phyloP scores from a whole-genome alignment of 35 echinoderm and acorn worm genomes.

The Hemicentrotus pulcherrimus region DNA sequence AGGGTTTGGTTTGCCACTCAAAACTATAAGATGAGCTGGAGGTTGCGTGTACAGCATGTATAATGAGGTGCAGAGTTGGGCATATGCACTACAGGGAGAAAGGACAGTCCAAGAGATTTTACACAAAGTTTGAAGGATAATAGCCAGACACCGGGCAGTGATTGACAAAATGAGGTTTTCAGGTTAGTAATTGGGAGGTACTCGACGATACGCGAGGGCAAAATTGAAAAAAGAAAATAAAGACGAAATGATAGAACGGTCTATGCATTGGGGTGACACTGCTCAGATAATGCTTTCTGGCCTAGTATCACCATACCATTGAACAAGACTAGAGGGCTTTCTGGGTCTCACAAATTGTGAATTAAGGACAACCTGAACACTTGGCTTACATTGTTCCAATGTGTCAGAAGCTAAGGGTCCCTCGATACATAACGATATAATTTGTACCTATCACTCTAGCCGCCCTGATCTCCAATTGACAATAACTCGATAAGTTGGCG shows the following conservation, averaged over 20 bases:
- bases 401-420: not conserved
- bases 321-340: not conserved
- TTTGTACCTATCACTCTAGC: not conserved
- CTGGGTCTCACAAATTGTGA: not conserved
- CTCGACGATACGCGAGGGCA: not conserved
- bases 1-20: not conserved
- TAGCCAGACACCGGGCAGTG: not conserved
- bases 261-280: too few species aligned
- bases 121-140: too few species aligned
- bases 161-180: not conserved
- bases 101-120: too few species aligned
- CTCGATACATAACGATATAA: not conserved
- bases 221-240: too few species aligned
- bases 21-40: not conserved
- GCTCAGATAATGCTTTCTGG: not conserved
- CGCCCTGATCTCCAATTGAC: not conserved
- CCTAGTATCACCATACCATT: not conserved
- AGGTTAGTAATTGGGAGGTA: not conserved
- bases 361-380: not conserved
- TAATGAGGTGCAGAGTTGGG: too few species aligned
- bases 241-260: too few species aligned
- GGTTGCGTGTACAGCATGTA: too few species aligned
- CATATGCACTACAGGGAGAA: too few species aligned
- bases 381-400: not conserved
- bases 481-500: not conserved